phyloP scores from a whole-genome alignment of 2,797 vertebrate genomes.

The Sciaenops ocellatus region DNA sequence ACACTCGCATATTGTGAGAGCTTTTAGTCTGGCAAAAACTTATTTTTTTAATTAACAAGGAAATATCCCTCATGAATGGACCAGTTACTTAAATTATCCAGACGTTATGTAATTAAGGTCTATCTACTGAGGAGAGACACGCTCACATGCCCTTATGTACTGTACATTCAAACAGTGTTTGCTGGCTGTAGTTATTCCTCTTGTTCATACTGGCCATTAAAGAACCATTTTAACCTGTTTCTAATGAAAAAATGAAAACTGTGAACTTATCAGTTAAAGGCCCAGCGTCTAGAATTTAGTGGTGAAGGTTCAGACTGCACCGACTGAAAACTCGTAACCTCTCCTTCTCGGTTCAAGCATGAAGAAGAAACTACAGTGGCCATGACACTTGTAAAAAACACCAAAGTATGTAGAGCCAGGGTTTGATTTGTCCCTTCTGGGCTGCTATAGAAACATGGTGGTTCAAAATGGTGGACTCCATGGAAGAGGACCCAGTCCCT shows the following conservation, averaged over 20 bases:
- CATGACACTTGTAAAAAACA: too few species aligned
- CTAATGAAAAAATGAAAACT: background rate
- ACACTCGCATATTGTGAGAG: conserved; percentile 33
- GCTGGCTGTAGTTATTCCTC: background rate
- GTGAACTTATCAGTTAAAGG: too few species aligned
- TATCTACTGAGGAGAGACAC: background rate
- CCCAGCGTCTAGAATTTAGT: too few species aligned
- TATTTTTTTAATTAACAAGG: conserved; percentile 12
- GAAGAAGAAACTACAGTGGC: too few species aligned
- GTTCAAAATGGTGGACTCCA: too few species aligned
- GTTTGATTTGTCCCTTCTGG: too few species aligned
- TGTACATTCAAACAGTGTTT: background rate
- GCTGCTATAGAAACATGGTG: too few species aligned
- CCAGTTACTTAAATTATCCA: background rate
- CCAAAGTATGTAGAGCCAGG: too few species aligned
- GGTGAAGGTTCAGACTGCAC: too few species aligned
- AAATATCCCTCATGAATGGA: conserved; percentile 7
- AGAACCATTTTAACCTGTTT: background rate
- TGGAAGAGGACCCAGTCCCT: too few species aligned
- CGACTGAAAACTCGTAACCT: too few species aligned
- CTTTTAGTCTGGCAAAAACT: conserved; percentile 20
- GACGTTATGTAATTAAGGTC: background rate
- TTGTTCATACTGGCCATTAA: background rate
- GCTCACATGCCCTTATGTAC: background rate
- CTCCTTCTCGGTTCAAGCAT: too few species aligned